Evolutionary conservation across 2,888 invertebrate species (phyloP).

Genomic region (Eupithecia tripunctaria): DNA sequence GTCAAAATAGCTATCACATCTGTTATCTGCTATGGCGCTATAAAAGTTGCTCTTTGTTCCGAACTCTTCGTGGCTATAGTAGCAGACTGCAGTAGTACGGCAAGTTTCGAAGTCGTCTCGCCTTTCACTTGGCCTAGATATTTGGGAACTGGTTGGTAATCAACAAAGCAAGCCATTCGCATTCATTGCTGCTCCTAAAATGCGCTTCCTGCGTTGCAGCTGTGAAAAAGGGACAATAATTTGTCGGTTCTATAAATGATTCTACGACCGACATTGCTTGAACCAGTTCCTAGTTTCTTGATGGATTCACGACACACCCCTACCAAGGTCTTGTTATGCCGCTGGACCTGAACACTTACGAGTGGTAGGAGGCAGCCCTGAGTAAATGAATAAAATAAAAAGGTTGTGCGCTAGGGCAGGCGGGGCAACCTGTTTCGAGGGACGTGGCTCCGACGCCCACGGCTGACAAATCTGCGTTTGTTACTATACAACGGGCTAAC

Average conservation of each 20-base stretch:
- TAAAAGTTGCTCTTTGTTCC: neutral
- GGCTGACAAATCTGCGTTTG: constrained; percentile 80
- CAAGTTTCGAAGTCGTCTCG: constrained; percentile 73
- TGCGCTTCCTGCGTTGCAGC: constrained; percentile 60
- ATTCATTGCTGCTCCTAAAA: constrained; percentile 58
- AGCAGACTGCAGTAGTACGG: constrained; percentile 40
- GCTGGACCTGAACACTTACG: constrained; percentile 38
- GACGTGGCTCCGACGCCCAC: constrained; percentile 70
- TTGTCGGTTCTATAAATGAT: constrained; percentile 38
- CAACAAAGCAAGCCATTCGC: constrained; percentile 66
- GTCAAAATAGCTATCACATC: neutral
- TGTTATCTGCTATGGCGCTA: neutral
- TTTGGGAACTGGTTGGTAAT: constrained; percentile 80
- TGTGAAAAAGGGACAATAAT: constrained; percentile 49
- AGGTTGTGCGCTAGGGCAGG: constrained; percentile 69
- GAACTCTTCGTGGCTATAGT: neutral
- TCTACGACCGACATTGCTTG: constrained; percentile 22
- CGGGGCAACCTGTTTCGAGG: constrained; percentile 79
- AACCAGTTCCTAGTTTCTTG: constrained; percentile 35
- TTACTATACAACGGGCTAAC: constrained; percentile 48
- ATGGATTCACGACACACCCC: constrained; percentile 31
- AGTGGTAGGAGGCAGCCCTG: constrained; percentile 64
- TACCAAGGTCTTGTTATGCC: constrained; percentile 29
- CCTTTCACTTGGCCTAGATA: constrained; percentile 84
- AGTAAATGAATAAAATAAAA: constrained; percentile 73